These are phyloP conservation scores for Pocillopora damicornis DNA, from an alignment of 64 coral and sea anemone genomes.

Conservation along the genomic window DNA sequence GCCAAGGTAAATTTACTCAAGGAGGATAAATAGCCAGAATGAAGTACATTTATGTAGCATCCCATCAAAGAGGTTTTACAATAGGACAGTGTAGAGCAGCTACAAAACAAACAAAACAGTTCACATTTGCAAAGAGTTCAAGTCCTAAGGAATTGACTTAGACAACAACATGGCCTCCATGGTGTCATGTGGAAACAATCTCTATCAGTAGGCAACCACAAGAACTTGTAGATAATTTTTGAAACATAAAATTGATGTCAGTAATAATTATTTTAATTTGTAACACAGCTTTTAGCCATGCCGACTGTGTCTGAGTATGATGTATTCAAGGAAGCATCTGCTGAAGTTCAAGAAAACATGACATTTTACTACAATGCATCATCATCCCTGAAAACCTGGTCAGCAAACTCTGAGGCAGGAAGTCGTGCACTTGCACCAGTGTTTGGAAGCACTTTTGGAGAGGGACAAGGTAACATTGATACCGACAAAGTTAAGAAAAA, in stretches of 20 bases:
- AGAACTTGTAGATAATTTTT: neutral
- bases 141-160: too few relatives aligned
- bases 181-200: too few relatives aligned
- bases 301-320: constrained; percentile 56
- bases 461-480: constrained; percentile 64
- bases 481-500: neutral
- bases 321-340: constrained; percentile 48
- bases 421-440: constrained; percentile 46
- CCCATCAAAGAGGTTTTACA: too few relatives aligned
- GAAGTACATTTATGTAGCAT: too few relatives aligned
- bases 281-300: constrained; percentile 63
- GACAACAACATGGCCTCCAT: too few relatives aligned
- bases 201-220: constrained; percentile 1
- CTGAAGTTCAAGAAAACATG: constrained; percentile 65
- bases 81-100: too few relatives aligned
- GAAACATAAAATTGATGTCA: neutral
- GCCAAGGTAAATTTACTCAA: too few relatives aligned
- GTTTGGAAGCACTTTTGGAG: constrained; percentile 66
- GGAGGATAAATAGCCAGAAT: too few relatives aligned
- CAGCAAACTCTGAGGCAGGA: constrained; percentile 29
- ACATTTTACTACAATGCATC: constrained; percentile 38
- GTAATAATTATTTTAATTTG: neutral
- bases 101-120: too few relatives aligned
- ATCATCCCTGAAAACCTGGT: constrained; percentile 49
- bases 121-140: too few relatives aligned